Percentiles rank a stretch among this genome's conserved stretches.
phyloP scores from a whole-genome alignment of 2,797 vertebrate genomes.

The Microchirus variegatus region DNA sequence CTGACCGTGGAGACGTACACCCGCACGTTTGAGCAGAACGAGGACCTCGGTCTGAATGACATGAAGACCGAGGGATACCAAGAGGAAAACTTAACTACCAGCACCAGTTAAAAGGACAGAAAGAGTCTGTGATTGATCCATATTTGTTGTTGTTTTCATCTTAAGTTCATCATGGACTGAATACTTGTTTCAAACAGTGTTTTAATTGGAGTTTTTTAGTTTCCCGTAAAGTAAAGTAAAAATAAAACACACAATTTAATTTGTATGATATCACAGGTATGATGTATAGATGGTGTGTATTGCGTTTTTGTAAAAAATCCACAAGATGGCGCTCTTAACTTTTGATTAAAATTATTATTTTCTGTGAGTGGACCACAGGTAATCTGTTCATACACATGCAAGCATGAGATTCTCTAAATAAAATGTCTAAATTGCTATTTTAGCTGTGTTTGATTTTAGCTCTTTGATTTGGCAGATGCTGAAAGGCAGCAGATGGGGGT shows the following conservation, averaged over 20 bases:
- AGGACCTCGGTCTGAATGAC: conserved; percentile 95
- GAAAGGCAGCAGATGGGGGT: background rate
- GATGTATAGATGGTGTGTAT: background rate
- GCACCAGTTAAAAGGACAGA: conserved; percentile 8
- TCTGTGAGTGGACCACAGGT: conserved; percentile 14
- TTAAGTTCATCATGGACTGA: conserved; percentile 24
- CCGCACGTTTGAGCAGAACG: conserved; percentile 90
- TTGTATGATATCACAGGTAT: conserved; percentile 1
- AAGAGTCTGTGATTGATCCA: background rate
- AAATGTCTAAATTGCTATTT: conserved; percentile 13
- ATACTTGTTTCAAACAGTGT: conserved; percentile 1
- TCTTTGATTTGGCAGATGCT: conserved; percentile 20
- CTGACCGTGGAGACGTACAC: conserved; percentile 86
- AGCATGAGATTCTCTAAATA: conserved; percentile 16
- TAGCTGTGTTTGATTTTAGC: too few species aligned
- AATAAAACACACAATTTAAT: conserved; percentile 1
- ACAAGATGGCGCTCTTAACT: conserved; percentile 57
- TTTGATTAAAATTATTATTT: conserved; percentile 10
- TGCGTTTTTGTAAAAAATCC: conserved; percentile 50
- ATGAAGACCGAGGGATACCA: conserved; percentile 92
- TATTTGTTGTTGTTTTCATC: conserved; percentile 29
- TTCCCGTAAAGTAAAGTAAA: conserved; percentile 30
- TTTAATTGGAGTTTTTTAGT: conserved; percentile 23
- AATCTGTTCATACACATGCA: conserved; percentile 27
- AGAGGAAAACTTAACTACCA: conserved; percentile 26